A percentile compares a stretch with the other conserved stretches of the same genome.
Conservation (phyloP, 2,888 invertebrate genomes). For the Patella pellucida region DNA sequence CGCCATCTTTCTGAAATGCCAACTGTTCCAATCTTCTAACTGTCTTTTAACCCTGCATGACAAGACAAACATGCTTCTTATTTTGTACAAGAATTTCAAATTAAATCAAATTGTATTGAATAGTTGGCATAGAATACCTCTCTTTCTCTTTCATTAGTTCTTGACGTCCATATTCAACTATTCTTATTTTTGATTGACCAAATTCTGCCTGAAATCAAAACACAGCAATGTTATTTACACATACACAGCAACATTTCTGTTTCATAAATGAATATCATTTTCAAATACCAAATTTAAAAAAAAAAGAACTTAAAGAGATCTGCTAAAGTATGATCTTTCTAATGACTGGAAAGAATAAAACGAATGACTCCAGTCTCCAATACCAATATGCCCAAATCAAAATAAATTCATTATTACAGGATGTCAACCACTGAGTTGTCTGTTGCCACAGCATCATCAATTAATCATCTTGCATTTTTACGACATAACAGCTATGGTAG, state of each 20-base stretch:
- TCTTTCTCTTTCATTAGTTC: slow-evolving; percentile 57
- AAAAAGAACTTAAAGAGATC: background rate
- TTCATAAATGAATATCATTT: no score
- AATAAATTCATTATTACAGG: no score
- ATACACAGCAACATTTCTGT: background rate
- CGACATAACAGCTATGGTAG: no score
- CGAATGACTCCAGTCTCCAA: no score
- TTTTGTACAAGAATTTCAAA: background rate
- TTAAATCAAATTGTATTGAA: slow-evolving; percentile 3
- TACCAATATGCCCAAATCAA: no score
- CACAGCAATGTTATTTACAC: background rate
- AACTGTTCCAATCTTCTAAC: no score
- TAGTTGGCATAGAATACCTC: slow-evolving; percentile 42
- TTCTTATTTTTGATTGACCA: slow-evolving; percentile 59
- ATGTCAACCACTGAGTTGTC: no score
- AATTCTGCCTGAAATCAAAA: slow-evolving; percentile 61
- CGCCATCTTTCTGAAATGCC: no score
- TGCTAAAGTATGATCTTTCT: background rate
- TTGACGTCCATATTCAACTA: slow-evolving; percentile 56
- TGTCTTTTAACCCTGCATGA: background rate
- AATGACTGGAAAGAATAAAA: no score
- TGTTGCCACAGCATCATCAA: no score
- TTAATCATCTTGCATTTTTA: no score
- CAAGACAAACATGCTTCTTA: background rate
- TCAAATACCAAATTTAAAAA: background rate